phyloP scores from a whole-genome alignment of 1,140 invertebrate species.

The Dufourea novaeangliae region DNA sequence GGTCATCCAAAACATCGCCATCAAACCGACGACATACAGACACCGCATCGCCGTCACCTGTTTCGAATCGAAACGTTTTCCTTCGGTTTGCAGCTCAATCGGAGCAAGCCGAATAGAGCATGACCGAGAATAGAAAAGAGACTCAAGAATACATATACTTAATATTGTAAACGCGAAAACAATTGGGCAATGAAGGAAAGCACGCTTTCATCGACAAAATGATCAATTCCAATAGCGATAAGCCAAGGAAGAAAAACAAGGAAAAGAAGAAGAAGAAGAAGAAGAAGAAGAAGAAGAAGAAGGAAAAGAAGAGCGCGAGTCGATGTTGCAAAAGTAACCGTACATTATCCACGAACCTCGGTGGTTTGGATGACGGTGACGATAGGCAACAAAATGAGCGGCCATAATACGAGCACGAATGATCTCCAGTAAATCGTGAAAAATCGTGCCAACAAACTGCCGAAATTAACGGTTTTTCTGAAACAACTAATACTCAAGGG shows the following conservation, averaged over 20 bases:
- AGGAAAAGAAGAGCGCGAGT: too few relatives aligned
- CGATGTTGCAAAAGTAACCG: too few relatives aligned
- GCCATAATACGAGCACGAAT: conserved; percentile 84
- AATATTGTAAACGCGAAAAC: too few relatives aligned
- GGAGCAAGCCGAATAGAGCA: too few relatives aligned
- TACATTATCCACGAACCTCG: conserved; percentile 43
- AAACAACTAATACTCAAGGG: conserved; percentile 43
- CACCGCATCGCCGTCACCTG: conserved; percentile 78
- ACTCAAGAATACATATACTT: too few relatives aligned
- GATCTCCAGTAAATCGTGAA: conserved; percentile 84
- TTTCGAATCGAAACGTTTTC: not conserved
- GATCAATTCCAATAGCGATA: too few relatives aligned
- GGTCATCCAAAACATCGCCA: conserved; percentile 87
- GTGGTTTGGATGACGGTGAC: conserved; percentile 31
- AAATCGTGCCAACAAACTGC: conserved; percentile 68
- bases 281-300: not conserved
- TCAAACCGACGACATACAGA: conserved; percentile 83
- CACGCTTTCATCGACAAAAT: too few relatives aligned
- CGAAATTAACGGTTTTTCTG: conserved; percentile 60
- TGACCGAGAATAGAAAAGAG: too few relatives aligned
- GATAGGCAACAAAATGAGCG: conserved; percentile 83
- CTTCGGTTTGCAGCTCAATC: not conserved
- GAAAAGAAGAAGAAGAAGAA: not conserved
- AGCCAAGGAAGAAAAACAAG: too few relatives aligned
- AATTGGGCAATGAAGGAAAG: too few relatives aligned